phyloP scores from a whole-genome alignment of 1,140 invertebrate species.

The Drosophila truncata region DNA sequence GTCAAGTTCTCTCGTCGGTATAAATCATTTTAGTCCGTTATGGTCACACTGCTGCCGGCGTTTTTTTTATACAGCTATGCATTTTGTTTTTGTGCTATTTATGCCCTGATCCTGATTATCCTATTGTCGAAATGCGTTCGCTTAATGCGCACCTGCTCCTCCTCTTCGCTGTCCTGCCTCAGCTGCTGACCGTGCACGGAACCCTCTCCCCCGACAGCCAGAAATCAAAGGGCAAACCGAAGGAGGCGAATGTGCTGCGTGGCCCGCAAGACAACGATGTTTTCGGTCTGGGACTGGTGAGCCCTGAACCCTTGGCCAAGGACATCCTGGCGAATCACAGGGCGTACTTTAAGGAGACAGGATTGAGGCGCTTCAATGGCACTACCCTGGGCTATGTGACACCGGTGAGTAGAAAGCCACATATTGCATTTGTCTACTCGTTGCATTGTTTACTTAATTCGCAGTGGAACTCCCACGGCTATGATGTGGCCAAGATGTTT shows the following conservation, averaged over 20 bases:
- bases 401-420: slow-evolving; percentile 89
- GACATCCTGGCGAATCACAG: slow-evolving; percentile 92
- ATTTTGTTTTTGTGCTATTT: slow-evolving; percentile 54
- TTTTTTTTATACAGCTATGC: slow-evolving; percentile 31
- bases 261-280: slow-evolving; percentile 90
- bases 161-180: slow-evolving; percentile 42
- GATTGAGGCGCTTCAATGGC: slow-evolving; percentile 89
- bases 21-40: background rate
- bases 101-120: slow-evolving; percentile 32
- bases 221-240: slow-evolving; percentile 85
- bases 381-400: slow-evolving; percentile 95
- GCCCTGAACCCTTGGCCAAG: slow-evolving; percentile 87
- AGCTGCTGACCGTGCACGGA: slow-evolving; percentile 49
- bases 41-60: slow-evolving; percentile 27
- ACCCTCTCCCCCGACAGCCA: slow-evolving; percentile 86
- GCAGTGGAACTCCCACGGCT: slow-evolving; percentile 98
- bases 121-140: slow-evolving; percentile 48
- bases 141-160: slow-evolving; percentile 26
- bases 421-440: background rate
- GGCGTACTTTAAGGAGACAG: slow-evolving; percentile 90
- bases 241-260: slow-evolving; percentile 85
- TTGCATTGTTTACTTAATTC: slow-evolving; percentile 55
- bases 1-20: background rate
- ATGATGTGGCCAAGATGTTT: slow-evolving; percentile 96
- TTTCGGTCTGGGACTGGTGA: slow-evolving; percentile 89